A percentile compares a stretch with the other conserved stretches of the same genome.
Evolutionary conservation across 2,113 vertebrate species (phyloP).

Genomic region (Panurus biarmicus): DNA sequence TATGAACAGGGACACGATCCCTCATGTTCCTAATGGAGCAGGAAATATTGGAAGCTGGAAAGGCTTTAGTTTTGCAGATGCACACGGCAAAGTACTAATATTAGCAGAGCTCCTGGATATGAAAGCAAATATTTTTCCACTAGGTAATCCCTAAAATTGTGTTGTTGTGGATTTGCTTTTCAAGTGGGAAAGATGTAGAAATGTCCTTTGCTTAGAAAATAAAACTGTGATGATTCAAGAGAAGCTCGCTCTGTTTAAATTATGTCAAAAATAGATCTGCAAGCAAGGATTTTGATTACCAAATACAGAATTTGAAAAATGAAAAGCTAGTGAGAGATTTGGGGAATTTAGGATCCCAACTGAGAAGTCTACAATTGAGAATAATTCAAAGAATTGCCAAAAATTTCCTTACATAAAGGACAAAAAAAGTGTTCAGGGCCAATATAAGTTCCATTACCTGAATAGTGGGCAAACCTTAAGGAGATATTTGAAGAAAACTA

Average conservation of each 20-base stretch:
- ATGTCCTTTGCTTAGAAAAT: conserved; percentile 6
- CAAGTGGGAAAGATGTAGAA: background rate
- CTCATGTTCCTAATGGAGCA: background rate
- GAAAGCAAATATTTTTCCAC: conserved; percentile 10
- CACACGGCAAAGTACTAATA: background rate
- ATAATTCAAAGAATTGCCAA: background rate
- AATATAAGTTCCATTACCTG: background rate
- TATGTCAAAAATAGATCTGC: background rate
- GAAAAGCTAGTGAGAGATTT: background rate
- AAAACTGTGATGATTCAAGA: background rate
- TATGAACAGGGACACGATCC: background rate
- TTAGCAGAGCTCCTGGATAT: background rate
- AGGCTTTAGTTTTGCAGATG: background rate
- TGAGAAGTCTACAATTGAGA: background rate
- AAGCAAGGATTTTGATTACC: conserved; percentile 3
- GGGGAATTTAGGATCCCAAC: background rate
- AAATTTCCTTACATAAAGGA: background rate
- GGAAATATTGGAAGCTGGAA: background rate
- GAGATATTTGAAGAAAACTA: background rate
- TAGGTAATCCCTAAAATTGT: background rate
- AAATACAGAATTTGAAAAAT: background rate
- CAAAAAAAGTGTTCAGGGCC: background rate
- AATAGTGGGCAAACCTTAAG: background rate
- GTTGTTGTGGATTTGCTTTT: conserved; percentile 8
- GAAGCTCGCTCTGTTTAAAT: background rate